phyloP scores from a whole-genome alignment of 64 coral and sea anemone genomes.

The Trachythela sp. region DNA sequence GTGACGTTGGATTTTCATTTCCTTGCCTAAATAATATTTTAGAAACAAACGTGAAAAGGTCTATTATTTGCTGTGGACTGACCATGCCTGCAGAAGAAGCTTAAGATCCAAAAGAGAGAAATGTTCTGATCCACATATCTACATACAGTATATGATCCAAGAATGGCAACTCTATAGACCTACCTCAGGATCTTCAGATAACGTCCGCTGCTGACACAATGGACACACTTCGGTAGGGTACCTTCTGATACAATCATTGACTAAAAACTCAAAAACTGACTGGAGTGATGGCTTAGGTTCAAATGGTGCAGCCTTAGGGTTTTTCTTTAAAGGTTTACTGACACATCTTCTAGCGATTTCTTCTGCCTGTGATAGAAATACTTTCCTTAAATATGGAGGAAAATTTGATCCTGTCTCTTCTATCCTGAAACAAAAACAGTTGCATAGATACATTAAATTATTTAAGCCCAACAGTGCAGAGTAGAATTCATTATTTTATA shows the following conservation, averaged over 20 bases:
- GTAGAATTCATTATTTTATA: too few species aligned
- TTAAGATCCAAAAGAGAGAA: too few species aligned
- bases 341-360: constrained; percentile 85
- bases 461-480: too few species aligned
- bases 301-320: constrained; percentile 76
- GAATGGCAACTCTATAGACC: not conserved
- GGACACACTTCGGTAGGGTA: constrained; percentile 67
- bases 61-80: too few species aligned
- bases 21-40: too few species aligned
- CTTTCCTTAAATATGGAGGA: constrained; percentile 55
- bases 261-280: constrained; percentile 74
- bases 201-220: constrained; percentile 58
- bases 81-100: too few species aligned
- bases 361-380: constrained; percentile 73
- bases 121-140: too few species aligned
- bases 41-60: too few species aligned
- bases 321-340: constrained; percentile 54
- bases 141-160: too few species aligned
- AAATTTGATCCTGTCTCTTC: constrained; percentile 73
- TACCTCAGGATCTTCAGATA: constrained; percentile 81
- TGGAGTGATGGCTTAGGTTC: constrained; percentile 86
- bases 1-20: too few species aligned
- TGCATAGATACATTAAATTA: not conserved
- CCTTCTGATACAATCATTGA: constrained; percentile 67
- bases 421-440: constrained; percentile 46